These are phyloP conservation scores for Tuberolachnus salignus DNA, from an alignment of 2,888 invertebrate species.

Conservation along the genomic window DNA sequence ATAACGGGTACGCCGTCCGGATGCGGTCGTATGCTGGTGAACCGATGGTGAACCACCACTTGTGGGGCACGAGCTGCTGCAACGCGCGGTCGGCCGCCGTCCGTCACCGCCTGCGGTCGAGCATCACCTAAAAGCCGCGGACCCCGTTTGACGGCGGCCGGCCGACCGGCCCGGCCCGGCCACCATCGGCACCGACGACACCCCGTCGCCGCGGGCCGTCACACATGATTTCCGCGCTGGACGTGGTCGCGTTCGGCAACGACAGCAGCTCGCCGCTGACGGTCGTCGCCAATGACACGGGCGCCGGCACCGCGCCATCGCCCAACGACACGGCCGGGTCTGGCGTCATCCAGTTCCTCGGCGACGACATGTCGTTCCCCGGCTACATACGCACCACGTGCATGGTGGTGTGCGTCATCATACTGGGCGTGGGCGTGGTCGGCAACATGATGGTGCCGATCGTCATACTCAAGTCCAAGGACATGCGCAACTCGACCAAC, in stretches of 20 bases:
- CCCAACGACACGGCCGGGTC: conserved; percentile 57
- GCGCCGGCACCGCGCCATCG: conserved; percentile 52
- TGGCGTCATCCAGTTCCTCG: conserved; percentile 63
- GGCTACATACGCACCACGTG: conserved; percentile 67
- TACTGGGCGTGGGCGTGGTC: conserved; percentile 87
- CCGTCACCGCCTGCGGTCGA: conserved; percentile 39
- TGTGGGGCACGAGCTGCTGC: not conserved
- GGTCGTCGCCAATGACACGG: conserved; percentile 57
- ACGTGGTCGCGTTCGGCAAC: conserved; percentile 52
- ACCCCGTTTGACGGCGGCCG: not conserved
- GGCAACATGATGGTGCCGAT: conserved; percentile 93
- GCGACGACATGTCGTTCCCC: conserved; percentile 65
- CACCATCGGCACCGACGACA: not conserved
- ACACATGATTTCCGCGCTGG: conserved; percentile 54
- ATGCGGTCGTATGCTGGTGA: conserved; percentile 38
- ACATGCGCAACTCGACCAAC: conserved; percentile 94
- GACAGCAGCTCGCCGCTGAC: conserved; percentile 42
- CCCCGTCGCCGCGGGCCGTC: not conserved
- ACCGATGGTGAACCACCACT: conserved; percentile 1
- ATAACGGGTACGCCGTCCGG: not conserved
- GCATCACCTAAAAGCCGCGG: conserved; percentile 30
- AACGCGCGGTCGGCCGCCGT: conserved; percentile 27
- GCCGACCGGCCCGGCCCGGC: not conserved
- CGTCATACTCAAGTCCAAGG: conserved; percentile 88
- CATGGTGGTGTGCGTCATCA: conserved; percentile 84